These are phyloP conservation scores for Daboia siamensis DNA, from an alignment of 2,113 vertebrate species.

Conservation along the genomic window DNA sequence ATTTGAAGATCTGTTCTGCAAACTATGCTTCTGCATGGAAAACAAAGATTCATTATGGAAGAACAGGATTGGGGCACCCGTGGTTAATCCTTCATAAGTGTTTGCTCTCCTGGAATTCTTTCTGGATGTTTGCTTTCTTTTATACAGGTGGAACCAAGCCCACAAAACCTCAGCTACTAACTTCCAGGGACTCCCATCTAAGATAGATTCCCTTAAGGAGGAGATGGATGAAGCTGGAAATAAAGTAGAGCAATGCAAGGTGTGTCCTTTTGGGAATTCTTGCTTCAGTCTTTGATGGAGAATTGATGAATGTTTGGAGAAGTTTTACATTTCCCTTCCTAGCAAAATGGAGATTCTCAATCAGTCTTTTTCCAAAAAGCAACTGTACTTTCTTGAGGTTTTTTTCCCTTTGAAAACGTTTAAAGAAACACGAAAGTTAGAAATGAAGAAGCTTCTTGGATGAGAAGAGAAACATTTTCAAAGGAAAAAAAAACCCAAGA, in stretches of 20 bases:
- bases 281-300: neutral
- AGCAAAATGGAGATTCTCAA: neutral
- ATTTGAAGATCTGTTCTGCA: neutral
- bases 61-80: neutral
- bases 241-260: conserved; percentile 98
- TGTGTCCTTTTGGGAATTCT: conserved; percentile 47
- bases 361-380: neutral
- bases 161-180: conserved; percentile 97
- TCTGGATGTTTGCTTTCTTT: conserved; percentile 5
- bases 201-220: conserved; percentile 94
- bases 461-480: neutral
- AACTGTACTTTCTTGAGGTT: neutral
- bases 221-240: conserved; percentile 97
- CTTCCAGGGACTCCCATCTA: conserved; percentile 94
- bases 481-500: neutral
- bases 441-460: neutral
- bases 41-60: neutral
- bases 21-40: neutral
- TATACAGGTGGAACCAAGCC: conserved; percentile 90
- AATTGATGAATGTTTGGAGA: neutral
- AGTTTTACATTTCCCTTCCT: neutral
- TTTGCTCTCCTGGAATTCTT: neutral
- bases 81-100: neutral
- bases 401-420: neutral
- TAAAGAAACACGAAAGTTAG: neutral